phyloP scores from a whole-genome alignment of 2,113 vertebrate species.

The Macrotus californicus region DNA sequence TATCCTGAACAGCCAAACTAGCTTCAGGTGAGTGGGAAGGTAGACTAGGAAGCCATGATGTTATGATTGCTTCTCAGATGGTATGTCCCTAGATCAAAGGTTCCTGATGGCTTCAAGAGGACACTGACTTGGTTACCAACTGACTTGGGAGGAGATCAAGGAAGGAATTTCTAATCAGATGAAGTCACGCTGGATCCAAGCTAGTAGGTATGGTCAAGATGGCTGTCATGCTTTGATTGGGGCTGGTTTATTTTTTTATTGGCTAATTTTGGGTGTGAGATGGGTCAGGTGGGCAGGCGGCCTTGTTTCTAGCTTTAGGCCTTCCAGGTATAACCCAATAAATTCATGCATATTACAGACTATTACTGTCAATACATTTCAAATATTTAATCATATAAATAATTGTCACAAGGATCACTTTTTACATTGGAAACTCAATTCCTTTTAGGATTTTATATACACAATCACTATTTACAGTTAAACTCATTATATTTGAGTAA shows the following conservation, averaged over 20 bases:
- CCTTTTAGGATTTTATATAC: slow-evolving; percentile 27
- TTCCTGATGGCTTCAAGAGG: background rate
- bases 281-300: background rate
- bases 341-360: background rate
- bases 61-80: background rate
- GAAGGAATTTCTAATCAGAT: background rate
- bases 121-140: background rate
- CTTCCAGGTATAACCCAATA: background rate
- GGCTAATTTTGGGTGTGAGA: background rate
- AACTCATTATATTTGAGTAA: slow-evolving; percentile 7
- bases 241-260: background rate
- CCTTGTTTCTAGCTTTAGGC: background rate
- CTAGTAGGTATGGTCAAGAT: background rate
- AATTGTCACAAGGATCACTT: background rate
- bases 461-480: background rate
- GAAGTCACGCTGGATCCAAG: background rate
- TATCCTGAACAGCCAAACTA: background rate
- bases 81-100: background rate
- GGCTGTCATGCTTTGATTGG: background rate
- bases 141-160: background rate
- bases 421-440: background rate
- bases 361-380: background rate
- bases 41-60: background rate
- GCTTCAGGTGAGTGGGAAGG: background rate
- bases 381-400: background rate